These are phyloP conservation scores for Pterostichus madidus DNA, from an alignment of 2,888 invertebrate species.

Conservation along the genomic window DNA sequence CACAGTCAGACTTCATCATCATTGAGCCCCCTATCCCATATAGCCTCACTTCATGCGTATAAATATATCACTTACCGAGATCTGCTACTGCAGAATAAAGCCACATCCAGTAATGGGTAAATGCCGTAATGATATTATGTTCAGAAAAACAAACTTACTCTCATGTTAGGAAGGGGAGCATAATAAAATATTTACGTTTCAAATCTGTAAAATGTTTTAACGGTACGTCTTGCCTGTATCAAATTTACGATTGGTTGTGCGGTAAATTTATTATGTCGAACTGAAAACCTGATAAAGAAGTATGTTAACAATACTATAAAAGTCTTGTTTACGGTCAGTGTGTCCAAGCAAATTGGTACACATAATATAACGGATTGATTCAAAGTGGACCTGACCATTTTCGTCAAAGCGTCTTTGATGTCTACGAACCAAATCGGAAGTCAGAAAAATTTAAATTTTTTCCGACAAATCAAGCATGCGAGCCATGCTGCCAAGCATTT, in stretches of 20 bases:
- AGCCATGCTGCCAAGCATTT: constrained; percentile 16
- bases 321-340: constrained; percentile 37
- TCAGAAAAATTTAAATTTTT: background rate
- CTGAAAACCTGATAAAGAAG: constrained; percentile 6
- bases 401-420: constrained; percentile 31
- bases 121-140: too few species aligned
- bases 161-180: too few species aligned
- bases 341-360: constrained; percentile 32
- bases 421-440: background rate
- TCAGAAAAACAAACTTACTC: too few species aligned
- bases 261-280: constrained; percentile 33
- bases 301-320: constrained; percentile 30
- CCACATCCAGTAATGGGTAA: too few species aligned
- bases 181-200: too few species aligned
- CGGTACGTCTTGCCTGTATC: background rate
- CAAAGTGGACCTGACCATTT: constrained; percentile 36
- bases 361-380: constrained; percentile 36
- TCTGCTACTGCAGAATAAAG: too few species aligned
- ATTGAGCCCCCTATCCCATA: too few species aligned
- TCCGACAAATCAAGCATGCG: constrained; percentile 35
- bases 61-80: too few species aligned
- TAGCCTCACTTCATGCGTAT: too few species aligned
- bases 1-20: too few species aligned
- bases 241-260: constrained; percentile 28
- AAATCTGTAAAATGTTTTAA: too few species aligned